Evolutionary conservation across 2,797 vertebrate species (phyloP).

Genomic region (Geotria australis): DNA sequence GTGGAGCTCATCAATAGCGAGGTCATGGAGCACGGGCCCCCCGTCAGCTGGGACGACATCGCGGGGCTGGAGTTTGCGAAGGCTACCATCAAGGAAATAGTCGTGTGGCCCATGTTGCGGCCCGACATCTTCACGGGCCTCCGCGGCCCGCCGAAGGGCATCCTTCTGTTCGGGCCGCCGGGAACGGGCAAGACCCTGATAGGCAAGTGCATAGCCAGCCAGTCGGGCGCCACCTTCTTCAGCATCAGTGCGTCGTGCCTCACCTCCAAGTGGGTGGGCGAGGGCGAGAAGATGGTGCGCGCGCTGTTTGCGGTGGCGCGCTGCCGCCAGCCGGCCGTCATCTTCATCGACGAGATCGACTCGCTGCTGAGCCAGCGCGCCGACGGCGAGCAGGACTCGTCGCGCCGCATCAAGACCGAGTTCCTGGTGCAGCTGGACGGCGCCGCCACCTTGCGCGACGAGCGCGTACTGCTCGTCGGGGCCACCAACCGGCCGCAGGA

Average conservation of each 20-base stretch:
- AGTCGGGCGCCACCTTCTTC: conserved; percentile 87
- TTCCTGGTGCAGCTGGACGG: conserved; percentile 85
- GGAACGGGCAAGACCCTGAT: conserved; percentile 93
- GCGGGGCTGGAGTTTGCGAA: conserved; percentile 87
- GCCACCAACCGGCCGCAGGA: conserved; percentile 88
- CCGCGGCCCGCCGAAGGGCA: conserved; percentile 70
- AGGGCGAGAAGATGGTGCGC: conserved; percentile 93
- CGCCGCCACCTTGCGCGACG: conserved; percentile 54
- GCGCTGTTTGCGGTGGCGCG: conserved; percentile 60
- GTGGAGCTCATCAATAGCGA: conserved; percentile 79
- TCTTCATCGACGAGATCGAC: conserved; percentile 93
- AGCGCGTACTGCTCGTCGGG: conserved; percentile 75
- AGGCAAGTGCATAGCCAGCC: conserved; percentile 81
- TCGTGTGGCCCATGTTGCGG: conserved; percentile 90
- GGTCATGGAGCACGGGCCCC: conserved; percentile 76
- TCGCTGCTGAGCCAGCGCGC: conserved; percentile 66
- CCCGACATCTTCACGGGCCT: conserved; percentile 85
- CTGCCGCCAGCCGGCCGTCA: conserved; percentile 75
- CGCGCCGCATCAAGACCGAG: conserved; percentile 78
- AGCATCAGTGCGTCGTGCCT: conserved; percentile 90
- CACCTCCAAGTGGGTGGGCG: conserved; percentile 91
- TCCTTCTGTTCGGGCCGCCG: conserved; percentile 73
- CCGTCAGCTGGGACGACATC: conserved; percentile 69
- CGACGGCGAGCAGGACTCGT: conserved; percentile 78
- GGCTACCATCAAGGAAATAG: conserved; percentile 76